Conservation (phyloP, 2,113 vertebrate genomes). For the Pseudorhombus dupliciocellatus region DNA sequence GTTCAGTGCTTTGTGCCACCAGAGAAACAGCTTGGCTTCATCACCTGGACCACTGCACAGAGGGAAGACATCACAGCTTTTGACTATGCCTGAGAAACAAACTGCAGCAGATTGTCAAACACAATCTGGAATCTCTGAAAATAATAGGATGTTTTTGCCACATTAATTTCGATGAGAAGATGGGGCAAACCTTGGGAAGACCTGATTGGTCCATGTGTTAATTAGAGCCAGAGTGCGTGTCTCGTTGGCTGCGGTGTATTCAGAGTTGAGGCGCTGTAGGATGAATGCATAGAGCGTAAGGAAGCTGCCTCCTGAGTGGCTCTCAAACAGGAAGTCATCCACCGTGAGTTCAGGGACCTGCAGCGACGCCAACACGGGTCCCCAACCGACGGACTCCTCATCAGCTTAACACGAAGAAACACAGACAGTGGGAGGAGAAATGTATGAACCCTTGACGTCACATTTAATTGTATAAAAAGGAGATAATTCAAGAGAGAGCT, state of each 20-base stretch:
- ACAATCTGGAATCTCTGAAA: background rate
- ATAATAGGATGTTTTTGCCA: background rate
- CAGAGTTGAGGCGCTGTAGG: slow-evolving; percentile 89
- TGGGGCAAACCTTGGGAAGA: slow-evolving; percentile 86
- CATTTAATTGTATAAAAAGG: background rate
- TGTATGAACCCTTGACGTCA: background rate
- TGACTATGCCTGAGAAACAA: background rate
- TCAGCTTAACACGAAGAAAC: slow-evolving; percentile 53
- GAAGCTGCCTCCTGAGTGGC: slow-evolving; percentile 90
- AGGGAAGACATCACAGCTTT: background rate
- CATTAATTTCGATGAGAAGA: background rate
- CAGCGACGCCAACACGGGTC: slow-evolving; percentile 91
- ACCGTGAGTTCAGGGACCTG: slow-evolving; percentile 96
- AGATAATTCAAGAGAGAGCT: background rate
- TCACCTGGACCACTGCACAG: slow-evolving; percentile 84
- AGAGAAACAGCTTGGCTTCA: slow-evolving; percentile 96
- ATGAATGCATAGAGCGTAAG: slow-evolving; percentile 93
- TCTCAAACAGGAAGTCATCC: slow-evolving; percentile 94
- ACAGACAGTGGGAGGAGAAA: background rate
- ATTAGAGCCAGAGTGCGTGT: slow-evolving; percentile 88
- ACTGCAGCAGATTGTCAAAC: background rate
- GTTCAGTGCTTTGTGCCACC: slow-evolving; percentile 94
- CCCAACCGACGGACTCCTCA: slow-evolving; percentile 89
- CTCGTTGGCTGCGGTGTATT: slow-evolving; percentile 90
- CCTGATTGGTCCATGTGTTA: slow-evolving; percentile 90